Evolutionary conservation across 2,888 invertebrate species (phyloP).

Genomic region (Acanthosepion esculentum): DNA sequence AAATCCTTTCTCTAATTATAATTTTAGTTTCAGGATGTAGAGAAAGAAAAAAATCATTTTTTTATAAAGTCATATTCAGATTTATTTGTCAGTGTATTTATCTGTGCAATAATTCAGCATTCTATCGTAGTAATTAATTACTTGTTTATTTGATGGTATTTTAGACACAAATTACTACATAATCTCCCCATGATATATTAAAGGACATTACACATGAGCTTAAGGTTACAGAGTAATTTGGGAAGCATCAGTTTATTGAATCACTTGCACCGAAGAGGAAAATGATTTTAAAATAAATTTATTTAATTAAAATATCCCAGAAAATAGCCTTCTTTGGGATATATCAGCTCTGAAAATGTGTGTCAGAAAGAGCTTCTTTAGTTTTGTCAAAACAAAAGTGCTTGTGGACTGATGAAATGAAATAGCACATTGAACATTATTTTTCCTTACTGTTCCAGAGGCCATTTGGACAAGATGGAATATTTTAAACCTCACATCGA

Average conservation of each 20-base stretch:
- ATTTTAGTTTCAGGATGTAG: not conserved
- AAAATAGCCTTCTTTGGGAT: not conserved
- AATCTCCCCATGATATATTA: too few relatives aligned
- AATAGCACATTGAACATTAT: too few relatives aligned
- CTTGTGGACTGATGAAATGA: not conserved
- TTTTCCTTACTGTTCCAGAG: too few relatives aligned
- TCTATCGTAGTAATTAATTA: not conserved
- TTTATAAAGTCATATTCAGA: not conserved
- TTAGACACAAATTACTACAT: too few relatives aligned
- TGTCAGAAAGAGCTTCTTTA: not conserved
- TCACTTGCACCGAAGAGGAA: not conserved
- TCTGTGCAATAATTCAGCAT: not conserved
- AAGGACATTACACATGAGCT: too few relatives aligned
- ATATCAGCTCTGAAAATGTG: not conserved
- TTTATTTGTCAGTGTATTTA: not conserved
- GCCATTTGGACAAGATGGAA: too few relatives aligned
- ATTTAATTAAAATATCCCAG: not conserved
- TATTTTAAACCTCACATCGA: too few relatives aligned
- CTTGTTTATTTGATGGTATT: not conserved
- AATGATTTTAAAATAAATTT: not conserved
- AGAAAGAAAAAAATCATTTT: not conserved
- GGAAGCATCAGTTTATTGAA: too few relatives aligned
- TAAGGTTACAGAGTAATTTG: too few relatives aligned
- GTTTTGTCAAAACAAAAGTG: not conserved
- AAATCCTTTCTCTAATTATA: not conserved